Percentiles rank a stretch among this genome's conserved stretches.
These are phyloP conservation scores for Platichthys stellatus DNA, from an alignment of 2,113 vertebrate genomes.

Conservation along the genomic window DNA sequence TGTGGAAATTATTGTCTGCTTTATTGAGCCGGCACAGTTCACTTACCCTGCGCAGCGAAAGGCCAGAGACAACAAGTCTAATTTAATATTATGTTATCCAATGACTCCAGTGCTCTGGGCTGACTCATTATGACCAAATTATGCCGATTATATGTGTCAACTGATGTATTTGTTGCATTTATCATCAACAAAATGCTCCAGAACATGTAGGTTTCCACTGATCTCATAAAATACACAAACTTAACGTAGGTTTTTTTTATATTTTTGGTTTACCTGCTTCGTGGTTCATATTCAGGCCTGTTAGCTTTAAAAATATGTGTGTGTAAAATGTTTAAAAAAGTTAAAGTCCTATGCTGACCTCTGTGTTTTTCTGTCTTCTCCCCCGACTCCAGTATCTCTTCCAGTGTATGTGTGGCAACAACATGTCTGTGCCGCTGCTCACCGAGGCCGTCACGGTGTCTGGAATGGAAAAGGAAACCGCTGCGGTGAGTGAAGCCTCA, in stretches of 20 bases:
- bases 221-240: background rate
- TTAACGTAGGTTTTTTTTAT: too few species aligned
- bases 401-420: conserved; percentile 99
- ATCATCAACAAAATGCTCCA: background rate
- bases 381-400: conserved; percentile 76
- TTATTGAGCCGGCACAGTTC: background rate
- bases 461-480: conserved; percentile 95
- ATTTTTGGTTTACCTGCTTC: too few species aligned
- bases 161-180: background rate
- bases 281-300: too few species aligned
- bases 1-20: background rate
- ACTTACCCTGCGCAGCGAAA: background rate
- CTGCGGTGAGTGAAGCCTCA: conserved; percentile 87
- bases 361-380: background rate
- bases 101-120: background rate
- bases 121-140: background rate
- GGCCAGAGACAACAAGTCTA: background rate
- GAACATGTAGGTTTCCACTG: background rate
- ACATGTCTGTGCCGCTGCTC: conserved; percentile 99
- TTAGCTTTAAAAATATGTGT: background rate
- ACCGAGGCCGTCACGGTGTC: conserved; percentile 95
- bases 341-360: conserved; percentile 25
- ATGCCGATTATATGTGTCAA: background rate
- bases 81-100: conserved; percentile 7
- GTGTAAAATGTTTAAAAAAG: too few species aligned